These are phyloP conservation scores for Psix sp. DNA, from an alignment of 1,140 invertebrate species.

Conservation along the genomic window DNA sequence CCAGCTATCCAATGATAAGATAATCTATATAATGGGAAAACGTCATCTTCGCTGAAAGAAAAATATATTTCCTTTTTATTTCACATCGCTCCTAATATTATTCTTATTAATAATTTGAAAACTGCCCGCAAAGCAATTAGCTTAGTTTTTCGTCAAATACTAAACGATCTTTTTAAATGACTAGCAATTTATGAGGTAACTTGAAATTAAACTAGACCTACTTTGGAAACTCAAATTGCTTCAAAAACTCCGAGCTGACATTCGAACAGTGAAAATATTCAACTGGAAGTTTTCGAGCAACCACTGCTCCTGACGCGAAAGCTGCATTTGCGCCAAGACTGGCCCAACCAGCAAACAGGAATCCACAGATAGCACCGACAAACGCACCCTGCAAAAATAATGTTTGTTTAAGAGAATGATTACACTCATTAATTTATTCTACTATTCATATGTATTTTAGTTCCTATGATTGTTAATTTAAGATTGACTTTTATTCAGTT, in stretches of 20 bases:
- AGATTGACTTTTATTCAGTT: no score
- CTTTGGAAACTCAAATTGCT: conserved; percentile 65
- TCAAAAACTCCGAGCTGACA: conserved; percentile 64
- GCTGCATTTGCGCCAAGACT: conserved; percentile 70
- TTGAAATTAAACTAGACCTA: conserved; percentile 47
- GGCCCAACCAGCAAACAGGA: conserved; percentile 67
- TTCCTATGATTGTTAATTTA: no score
- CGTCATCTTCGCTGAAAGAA: conserved; percentile 69
- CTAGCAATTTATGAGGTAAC: no score
- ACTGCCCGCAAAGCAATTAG: neutral
- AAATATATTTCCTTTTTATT: conserved; percentile 8
- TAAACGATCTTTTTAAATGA: no score
- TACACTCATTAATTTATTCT: neutral
- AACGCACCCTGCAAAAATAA: conserved; percentile 67
- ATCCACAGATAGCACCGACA: conserved; percentile 67
- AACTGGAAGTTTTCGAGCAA: conserved; percentile 70
- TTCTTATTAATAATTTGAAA: neutral
- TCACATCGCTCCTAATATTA: neutral
- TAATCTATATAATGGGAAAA: conserved; percentile 84
- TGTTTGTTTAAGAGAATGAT: no score
- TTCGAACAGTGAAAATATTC: conserved; percentile 64
- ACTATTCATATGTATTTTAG: neutral
- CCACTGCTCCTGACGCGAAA: conserved; percentile 60
- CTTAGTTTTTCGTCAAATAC: no score
- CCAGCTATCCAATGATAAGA: conserved; percentile 89